Evolutionary conservation across 2,888 invertebrate species (phyloP).

Genomic region (Galeruca laticollis): DNA sequence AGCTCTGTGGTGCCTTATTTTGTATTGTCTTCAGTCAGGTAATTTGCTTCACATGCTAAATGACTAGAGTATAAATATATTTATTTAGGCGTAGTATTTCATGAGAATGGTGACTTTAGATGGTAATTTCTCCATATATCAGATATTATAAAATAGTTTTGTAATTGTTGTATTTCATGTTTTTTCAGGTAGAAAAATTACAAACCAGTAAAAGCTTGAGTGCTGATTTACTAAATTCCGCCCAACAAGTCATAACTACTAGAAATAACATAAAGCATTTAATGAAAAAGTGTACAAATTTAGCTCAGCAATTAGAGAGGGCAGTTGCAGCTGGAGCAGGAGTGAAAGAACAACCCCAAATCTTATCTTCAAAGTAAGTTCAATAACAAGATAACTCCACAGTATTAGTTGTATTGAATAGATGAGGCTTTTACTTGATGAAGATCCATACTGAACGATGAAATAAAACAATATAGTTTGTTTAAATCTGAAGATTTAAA

Average conservation of each 20-base stretch:
- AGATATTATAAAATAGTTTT: not conserved
- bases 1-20: too few relatives aligned
- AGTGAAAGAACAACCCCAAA: constrained; percentile 80
- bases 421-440: too few relatives aligned
- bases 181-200: constrained; percentile 75
- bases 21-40: too few relatives aligned
- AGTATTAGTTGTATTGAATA: not conserved
- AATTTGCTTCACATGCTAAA: too few relatives aligned
- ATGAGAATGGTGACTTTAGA: too few relatives aligned
- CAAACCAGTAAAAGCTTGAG: constrained; percentile 77
- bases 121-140: too few relatives aligned
- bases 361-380: constrained; percentile 74
- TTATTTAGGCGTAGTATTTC: too few relatives aligned
- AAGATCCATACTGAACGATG: too few relatives aligned
- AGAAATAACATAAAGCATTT: constrained; percentile 82
- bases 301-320: constrained; percentile 83
- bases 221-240: constrained; percentile 84
- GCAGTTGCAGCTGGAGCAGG: constrained; percentile 83
- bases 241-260: constrained; percentile 77
- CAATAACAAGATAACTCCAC: not conserved
- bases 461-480: too few relatives aligned
- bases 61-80: constrained; percentile 1
- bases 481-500: too few relatives aligned
- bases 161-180: not conserved
- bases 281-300: constrained; percentile 87